These are phyloP conservation scores for Gopherus evgoodei DNA, from an alignment of 2,113 vertebrate genomes.

Conservation along the genomic window DNA sequence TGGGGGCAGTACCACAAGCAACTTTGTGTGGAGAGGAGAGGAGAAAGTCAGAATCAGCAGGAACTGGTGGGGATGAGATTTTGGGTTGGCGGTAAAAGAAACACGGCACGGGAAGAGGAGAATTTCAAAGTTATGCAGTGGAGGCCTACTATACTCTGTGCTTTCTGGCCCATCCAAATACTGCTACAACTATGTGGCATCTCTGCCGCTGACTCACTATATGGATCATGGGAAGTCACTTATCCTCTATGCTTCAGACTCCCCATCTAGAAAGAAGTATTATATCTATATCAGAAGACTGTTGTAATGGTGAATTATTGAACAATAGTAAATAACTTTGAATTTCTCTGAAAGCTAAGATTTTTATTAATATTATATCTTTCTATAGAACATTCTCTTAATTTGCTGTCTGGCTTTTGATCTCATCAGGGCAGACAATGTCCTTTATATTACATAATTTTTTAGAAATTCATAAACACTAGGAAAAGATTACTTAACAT, in stretches of 20 bases:
- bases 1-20: background rate
- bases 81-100: background rate
- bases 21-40: background rate
- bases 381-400: background rate
- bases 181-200: background rate
- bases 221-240: background rate
- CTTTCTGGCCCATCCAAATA: background rate
- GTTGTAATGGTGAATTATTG: background rate
- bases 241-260: background rate
- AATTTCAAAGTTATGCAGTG: background rate
- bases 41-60: background rate
- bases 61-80: background rate
- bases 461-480: background rate
- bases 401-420: background rate
- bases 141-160: background rate
- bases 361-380: background rate
- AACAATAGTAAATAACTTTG: background rate
- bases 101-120: background rate
- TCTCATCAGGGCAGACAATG: background rate
- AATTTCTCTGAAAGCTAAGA: background rate
- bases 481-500: background rate
- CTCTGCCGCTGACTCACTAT: background rate
- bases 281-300: background rate
- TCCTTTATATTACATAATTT: background rate
- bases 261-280: background rate